A percentile compares a stretch with the other conserved stretches of the same genome.
Conservation (phyloP, 2,888 invertebrate genomes). For the Melanchra persicariae region DNA sequence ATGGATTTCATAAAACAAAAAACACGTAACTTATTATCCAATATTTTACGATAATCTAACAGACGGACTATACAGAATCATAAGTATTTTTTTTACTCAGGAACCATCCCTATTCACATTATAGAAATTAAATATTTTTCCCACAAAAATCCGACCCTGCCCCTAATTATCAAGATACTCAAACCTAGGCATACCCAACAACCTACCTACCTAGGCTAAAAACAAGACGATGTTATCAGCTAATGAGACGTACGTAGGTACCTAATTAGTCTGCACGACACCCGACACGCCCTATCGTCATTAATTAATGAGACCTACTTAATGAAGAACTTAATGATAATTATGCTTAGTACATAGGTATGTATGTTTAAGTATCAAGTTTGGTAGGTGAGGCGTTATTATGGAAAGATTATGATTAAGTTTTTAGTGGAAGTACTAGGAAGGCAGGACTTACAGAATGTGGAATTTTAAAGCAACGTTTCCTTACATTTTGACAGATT, state of each 20-base stretch:
- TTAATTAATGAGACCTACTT: constrained; percentile 57
- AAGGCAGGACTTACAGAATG: background rate
- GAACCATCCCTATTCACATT: no score
- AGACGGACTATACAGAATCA: no score
- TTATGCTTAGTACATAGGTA: constrained; percentile 2
- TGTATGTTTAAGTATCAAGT: constrained; percentile 18
- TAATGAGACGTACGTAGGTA: constrained; percentile 40
- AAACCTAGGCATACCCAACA: constrained; percentile 11
- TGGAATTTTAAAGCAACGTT: no score
- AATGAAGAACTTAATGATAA: constrained; percentile 38
- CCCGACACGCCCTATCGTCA: constrained; percentile 46
- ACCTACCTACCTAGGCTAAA: background rate
- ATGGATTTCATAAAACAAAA: no score
- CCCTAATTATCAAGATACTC: constrained; percentile 3
- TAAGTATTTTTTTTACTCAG: no score
- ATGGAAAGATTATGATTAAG: background rate
- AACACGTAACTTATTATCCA: no score
- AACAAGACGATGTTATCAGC: constrained; percentile 26
- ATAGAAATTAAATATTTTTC: background rate
- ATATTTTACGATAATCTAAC: no score
- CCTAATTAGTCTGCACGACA: constrained; percentile 47
- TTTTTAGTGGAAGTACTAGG: background rate
- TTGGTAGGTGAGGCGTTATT: constrained; percentile 40
- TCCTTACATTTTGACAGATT: no score
- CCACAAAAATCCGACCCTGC: constrained; percentile 7